Base-by-base conservation (phyloP, 1,140 invertebrate species). In the Drosophila yakuba region DNA sequence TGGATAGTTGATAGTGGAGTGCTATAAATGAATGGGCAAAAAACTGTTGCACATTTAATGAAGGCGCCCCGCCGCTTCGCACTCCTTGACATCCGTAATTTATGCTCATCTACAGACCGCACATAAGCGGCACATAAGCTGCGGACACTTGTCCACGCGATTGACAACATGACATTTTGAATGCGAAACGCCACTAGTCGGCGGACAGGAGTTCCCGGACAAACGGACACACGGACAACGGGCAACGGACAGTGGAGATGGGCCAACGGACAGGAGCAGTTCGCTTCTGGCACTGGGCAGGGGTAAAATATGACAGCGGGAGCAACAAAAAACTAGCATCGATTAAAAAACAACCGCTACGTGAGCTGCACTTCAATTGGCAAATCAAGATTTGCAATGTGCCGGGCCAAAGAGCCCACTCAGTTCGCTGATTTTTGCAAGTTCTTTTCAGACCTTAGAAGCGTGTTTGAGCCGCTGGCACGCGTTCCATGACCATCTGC, bases 91-190 rank as follows among this genome's bases (percentile, higher is more conserved):
- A 51, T 23, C 17, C 51, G 72, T 80, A 83, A 83, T 83, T 88
- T 88, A 88, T 86, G 83, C 74, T 67, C 68, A 67, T 68, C 78
- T 66, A 66, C 67, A 63, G 59, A 82, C 62, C 66, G 71, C 72
- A 88, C 75, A 86, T 86, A 86, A 79, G 74, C 72, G 48, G 72
- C 62, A 68, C 41, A 68, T 69, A 41, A 58, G 79, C 80, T 76
- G 66, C 54, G 67, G 66, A 71, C 54, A 72, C 50, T 72, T 76
- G 66, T 54, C 66, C 48, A 57, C 44, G 66, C 82, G 83, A 86
- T 86, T 86, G 82, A 86, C 83, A 86, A 85, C 66, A 77, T 85
- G 77, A 84, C 81, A 85, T 86, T 86, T 86, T 66, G 78, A 86
- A 86, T 88, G 83, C 75, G 66, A 63, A 68, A 67, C 57, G 56